Conservation (phyloP, 2,113 vertebrate species). For the Etia nguti region DNA sequence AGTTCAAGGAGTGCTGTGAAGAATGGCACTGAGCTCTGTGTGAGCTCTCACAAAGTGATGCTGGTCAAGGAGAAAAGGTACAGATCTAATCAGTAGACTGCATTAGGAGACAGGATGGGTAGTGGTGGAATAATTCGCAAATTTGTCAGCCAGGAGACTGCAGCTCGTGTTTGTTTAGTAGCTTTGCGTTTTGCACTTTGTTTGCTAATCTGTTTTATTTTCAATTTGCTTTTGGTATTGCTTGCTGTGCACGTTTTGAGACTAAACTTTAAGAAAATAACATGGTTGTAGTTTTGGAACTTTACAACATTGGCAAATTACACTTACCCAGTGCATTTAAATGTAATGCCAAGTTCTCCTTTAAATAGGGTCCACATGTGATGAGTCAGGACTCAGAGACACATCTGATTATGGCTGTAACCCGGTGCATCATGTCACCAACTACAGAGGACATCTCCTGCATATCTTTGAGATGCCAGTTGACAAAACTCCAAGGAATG, state of each 20-base stretch:
- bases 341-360: background rate
- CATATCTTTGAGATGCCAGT: background rate
- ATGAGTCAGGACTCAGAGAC: background rate
- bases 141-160: background rate
- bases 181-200: background rate
- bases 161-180: background rate
- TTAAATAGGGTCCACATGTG: background rate
- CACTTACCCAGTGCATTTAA: background rate
- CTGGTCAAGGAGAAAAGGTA: constrained; percentile 43
- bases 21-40: constrained; percentile 21
- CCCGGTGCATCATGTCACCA: background rate
- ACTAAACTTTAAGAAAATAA: background rate
- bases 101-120: background rate
- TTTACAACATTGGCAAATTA: background rate
- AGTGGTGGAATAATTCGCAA: background rate
- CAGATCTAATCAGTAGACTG: background rate
- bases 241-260: background rate
- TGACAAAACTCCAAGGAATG: background rate
- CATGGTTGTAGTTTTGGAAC: background rate
- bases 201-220: background rate
- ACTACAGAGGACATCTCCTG: background rate
- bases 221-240: background rate
- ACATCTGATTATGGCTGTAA: background rate
- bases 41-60: constrained; percentile 3
- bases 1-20: constrained; percentile 1